Evolutionary conservation across 2,888 invertebrate species (phyloP), one percentile per base, ranked within the genome.

Genomic region (Meloe dianella): DNA sequence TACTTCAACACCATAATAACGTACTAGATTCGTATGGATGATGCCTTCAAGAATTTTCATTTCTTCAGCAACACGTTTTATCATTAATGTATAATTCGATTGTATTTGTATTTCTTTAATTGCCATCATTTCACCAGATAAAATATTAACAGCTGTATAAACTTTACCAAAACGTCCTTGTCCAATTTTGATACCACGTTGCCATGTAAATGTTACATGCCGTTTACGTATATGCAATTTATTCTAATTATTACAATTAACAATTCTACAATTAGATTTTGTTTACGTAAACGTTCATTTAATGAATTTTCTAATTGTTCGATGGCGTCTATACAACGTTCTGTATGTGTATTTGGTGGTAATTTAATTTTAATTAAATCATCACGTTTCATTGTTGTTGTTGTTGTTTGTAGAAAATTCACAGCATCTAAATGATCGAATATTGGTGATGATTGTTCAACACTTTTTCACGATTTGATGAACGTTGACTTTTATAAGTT

Each of bases 91-190:
- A 86, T 97, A 96, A 57, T 94, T 95, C 1, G 91, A 93, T 74
- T 92, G 94, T 63, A 96, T 86, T 56, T 90, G 89, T 70, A 97
- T 90, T 87, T 96, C 96, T 85, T 98, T 98, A 91, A 97, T 96
- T 7, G 97, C 98, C 86, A 97, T 91, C 77, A 97, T 87, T 81
- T 96, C 96, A 0, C 96, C 96, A 47, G 92, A 93, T 77, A 92
- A 91, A 79, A 95, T 95, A 84, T 97, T 97, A 24, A 97, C 95
- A 14, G 96, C 96, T 0, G 96, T 96, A 83, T 97, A 97, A 61
- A 97, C 97, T 86, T 96, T 96, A 3, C 97, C 97, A 82, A 96
- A 97, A 70, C 94, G 89, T 10, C 97, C 97, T 74, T 95, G 94
- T 0, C 97, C 97, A 68, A 91, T 89, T 83, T 97, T 97, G 68